Conservation (phyloP, 2,888 invertebrate genomes). For the Aporophyla nigra region DNA sequence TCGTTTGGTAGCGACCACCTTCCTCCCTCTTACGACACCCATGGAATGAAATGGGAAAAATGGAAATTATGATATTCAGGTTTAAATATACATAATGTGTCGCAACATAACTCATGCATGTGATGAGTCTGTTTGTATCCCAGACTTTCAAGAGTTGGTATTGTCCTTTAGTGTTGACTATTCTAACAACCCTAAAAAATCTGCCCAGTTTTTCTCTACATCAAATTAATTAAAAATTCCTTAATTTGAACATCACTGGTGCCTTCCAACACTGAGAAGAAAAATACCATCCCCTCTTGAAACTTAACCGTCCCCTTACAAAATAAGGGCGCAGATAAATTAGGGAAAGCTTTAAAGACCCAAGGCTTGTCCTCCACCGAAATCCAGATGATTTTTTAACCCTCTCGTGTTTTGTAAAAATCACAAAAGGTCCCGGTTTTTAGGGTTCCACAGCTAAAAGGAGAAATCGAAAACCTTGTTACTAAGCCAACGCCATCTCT, state of each 20-base stretch:
- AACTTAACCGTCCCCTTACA: conserved; percentile 12
- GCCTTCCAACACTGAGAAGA: conserved; percentile 2
- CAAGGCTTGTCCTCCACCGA: conserved; percentile 2
- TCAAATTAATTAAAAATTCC: background rate
- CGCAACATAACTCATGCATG: too few species aligned
- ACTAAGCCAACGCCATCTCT: background rate
- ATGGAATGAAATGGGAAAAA: too few species aligned
- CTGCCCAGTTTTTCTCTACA: background rate
- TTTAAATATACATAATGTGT: too few species aligned
- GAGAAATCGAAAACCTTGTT: background rate
- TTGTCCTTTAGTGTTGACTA: too few species aligned
- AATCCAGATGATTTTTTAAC: conserved; percentile 44
- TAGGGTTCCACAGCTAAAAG: background rate
- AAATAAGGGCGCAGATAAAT: conserved; percentile 51
- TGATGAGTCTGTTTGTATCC: too few species aligned
- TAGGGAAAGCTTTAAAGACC: conserved; percentile 11
- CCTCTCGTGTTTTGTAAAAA: conserved; percentile 39
- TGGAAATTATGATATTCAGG: background rate
- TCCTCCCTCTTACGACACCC: too few species aligned
- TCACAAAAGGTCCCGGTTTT: conserved; percentile 32
- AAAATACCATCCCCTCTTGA: conserved; percentile 32
- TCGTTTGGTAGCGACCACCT: too few species aligned
- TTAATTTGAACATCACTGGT: background rate
- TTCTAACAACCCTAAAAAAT: background rate
- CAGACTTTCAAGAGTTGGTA: too few species aligned